Percentiles rank a stretch among this genome's conserved stretches.
phyloP scores from a whole-genome alignment of 2,888 invertebrate species.

The Sphecodes monilicornis region DNA sequence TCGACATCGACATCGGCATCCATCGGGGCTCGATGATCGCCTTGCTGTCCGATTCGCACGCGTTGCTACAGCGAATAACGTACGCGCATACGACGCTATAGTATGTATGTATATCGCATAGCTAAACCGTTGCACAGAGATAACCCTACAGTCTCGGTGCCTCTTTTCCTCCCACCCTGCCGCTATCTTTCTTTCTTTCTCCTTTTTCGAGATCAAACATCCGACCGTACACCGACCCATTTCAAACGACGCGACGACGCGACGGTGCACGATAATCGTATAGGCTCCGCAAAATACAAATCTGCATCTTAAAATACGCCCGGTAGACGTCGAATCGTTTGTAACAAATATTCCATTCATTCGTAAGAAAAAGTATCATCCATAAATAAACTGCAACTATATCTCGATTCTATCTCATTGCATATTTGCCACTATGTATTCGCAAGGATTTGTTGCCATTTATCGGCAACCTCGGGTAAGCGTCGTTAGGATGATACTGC shows the following conservation, averaged over 20 bases:
- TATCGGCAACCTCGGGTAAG: neutral
- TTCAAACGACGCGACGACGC: slow-evolving; percentile 14
- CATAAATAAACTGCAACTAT: neutral
- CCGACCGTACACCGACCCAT: slow-evolving; percentile 46
- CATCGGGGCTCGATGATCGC: neutral
- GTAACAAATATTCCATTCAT: neutral
- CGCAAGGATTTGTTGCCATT: neutral
- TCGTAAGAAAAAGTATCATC: neutral
- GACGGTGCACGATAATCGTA: too few relatives aligned
- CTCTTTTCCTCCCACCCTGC: neutral
- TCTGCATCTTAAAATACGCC: neutral
- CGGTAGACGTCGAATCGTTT: neutral
- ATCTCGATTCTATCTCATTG: too few relatives aligned
- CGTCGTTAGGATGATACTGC: too few relatives aligned
- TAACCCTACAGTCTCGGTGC: neutral
- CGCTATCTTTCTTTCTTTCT: neutral
- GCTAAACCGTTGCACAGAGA: slow-evolving; percentile 14
- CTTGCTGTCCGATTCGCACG: slow-evolving; percentile 16
- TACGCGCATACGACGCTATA: too few relatives aligned
- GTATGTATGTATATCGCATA: too few relatives aligned
- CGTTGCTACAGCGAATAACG: too few relatives aligned
- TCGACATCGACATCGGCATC: neutral
- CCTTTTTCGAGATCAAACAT: neutral
- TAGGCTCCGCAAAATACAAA: too few relatives aligned
- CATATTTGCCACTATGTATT: neutral